These are phyloP conservation scores for Chalcis sispes DNA, from an alignment of 2,888 invertebrate genomes.

Conservation along the genomic window DNA sequence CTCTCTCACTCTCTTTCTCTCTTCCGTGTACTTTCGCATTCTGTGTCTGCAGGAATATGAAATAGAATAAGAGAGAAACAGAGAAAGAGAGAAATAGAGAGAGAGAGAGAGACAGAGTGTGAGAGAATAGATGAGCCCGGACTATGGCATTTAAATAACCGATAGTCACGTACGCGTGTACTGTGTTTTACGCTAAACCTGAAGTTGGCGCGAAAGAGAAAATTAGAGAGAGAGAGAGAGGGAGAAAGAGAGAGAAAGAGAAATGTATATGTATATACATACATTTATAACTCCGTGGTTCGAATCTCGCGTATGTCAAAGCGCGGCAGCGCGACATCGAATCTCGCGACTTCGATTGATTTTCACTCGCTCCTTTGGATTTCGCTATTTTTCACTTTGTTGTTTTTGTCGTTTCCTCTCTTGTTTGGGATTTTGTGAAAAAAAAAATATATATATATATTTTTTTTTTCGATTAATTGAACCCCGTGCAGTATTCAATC, in stretches of 20 bases:
- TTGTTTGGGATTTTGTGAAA: no score
- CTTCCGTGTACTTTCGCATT: conserved; percentile 48
- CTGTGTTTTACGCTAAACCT: conserved; percentile 16
- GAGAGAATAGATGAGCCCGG: not conserved
- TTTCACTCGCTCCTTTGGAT: no score
- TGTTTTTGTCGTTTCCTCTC: no score
- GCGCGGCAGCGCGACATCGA: no score
- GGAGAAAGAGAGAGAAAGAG: not conserved
- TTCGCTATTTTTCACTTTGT: no score
- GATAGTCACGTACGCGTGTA: conserved; percentile 62
- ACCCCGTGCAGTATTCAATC: no score
- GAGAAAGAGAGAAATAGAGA: not conserved
- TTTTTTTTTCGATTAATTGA: no score
- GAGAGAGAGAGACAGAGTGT: conserved; percentile 12
- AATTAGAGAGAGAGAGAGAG: not conserved
- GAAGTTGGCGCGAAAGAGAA: not conserved
- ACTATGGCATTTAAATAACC: conserved; percentile 62
- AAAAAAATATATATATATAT: no score
- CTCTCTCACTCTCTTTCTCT: conserved; percentile 46
- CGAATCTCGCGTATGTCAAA: no score
- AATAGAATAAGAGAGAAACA: not conserved
- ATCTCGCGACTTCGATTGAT: no score
- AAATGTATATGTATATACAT: not conserved
- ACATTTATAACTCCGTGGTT: no score
- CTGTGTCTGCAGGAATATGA: not conserved